phyloP scores from a whole-genome alignment of 2,797 vertebrate species.

The Sebastes taczanowskii region DNA sequence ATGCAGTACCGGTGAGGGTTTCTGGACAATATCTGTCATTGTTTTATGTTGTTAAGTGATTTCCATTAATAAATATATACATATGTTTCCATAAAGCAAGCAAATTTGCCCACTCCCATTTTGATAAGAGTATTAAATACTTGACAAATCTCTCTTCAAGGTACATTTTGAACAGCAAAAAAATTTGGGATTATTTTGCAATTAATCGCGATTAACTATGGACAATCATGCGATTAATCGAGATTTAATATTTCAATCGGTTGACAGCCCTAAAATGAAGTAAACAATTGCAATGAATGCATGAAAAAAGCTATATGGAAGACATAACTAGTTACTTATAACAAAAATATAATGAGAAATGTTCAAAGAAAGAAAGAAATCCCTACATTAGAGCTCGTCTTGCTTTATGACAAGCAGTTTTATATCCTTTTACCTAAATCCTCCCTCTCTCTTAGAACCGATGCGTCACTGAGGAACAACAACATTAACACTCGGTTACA shows the following conservation, averaged over 20 bases:
- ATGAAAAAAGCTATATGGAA: background rate
- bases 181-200: accelerated
- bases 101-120: too few relatives aligned
- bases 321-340: background rate
- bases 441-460: background rate
- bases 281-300: background rate
- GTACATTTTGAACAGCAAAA: too few relatives aligned
- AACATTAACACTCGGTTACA: conserved; percentile 8
- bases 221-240: too few relatives aligned
- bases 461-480: conserved; percentile 1
- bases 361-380: background rate
- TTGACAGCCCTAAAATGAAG: background rate
- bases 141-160: too few relatives aligned
- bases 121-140: too few relatives aligned
- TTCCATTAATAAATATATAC: too few relatives aligned
- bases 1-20: too few relatives aligned
- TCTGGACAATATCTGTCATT: too few relatives aligned
- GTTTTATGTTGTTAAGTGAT: too few relatives aligned
- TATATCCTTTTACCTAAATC: background rate
- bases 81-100: too few relatives aligned
- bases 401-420: background rate
- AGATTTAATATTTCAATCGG: too few relatives aligned
- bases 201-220: too few relatives aligned
- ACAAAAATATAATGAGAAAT: background rate
- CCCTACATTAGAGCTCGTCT: background rate